These are phyloP conservation scores for Solea solea DNA, from an alignment of 2,113 vertebrate genomes.

Conservation along the genomic window DNA sequence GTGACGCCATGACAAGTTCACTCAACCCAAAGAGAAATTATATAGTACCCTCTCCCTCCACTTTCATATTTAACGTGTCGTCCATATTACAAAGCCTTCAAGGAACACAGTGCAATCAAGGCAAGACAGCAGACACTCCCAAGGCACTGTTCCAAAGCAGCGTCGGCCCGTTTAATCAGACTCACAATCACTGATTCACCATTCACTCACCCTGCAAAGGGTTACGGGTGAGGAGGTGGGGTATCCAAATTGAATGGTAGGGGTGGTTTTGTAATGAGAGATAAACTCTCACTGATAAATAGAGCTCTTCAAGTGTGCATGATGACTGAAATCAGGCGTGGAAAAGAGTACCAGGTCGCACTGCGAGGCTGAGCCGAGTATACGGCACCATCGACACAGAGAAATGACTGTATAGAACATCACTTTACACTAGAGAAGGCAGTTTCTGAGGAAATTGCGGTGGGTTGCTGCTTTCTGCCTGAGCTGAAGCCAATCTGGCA, in stretches of 20 bases:
- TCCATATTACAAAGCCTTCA: slow-evolving; percentile 54
- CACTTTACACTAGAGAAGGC: slow-evolving; percentile 48
- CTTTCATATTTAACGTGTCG: slow-evolving; percentile 42
- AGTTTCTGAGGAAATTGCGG: too few relatives aligned
- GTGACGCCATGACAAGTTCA: slow-evolving; percentile 52
- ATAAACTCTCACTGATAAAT: slow-evolving; percentile 33
- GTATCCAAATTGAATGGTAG: slow-evolving; percentile 25
- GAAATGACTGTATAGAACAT: slow-evolving; percentile 72
- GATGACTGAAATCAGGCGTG: slow-evolving; percentile 57
- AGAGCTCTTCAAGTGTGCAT: slow-evolving; percentile 48
- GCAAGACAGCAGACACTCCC: slow-evolving; percentile 42
- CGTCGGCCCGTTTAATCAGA: slow-evolving; percentile 52
- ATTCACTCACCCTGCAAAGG: slow-evolving; percentile 48
- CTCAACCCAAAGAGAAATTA: slow-evolving; percentile 59
- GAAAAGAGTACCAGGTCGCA: slow-evolving; percentile 43
- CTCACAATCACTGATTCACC: slow-evolving; percentile 57
- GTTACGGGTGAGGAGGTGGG: not conserved
- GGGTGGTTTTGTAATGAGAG: slow-evolving; percentile 19
- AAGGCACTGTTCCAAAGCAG: slow-evolving; percentile 48
- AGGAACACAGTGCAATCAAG: slow-evolving; percentile 59
- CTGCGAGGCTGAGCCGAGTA: slow-evolving; percentile 54
- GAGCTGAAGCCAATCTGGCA: too few relatives aligned
- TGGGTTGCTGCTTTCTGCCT: too few relatives aligned
- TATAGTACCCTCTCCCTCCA: slow-evolving; percentile 45
- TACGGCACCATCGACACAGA: slow-evolving; percentile 52